phyloP scores from a whole-genome alignment of 1,140 invertebrate genomes.

The Atopsyche davidsoni region DNA sequence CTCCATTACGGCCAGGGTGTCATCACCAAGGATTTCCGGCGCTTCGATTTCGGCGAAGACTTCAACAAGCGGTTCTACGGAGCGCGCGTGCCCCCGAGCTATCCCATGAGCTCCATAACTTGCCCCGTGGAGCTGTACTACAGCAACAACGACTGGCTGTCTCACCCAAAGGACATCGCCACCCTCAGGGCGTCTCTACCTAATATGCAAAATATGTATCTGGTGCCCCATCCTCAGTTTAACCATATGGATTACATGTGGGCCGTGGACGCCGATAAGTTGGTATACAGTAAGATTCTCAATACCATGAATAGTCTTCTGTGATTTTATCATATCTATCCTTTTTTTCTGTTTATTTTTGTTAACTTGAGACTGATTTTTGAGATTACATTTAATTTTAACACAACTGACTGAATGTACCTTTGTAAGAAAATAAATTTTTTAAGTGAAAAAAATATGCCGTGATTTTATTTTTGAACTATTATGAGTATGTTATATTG shows the following conservation, averaged over 20 bases:
- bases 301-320: conserved; percentile 40
- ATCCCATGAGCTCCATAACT: conserved; percentile 51
- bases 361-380: no score
- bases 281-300: conserved; percentile 41
- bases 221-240: conserved; percentile 41
- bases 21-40: conserved; percentile 41
- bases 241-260: conserved; percentile 56
- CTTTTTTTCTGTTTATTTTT: no score
- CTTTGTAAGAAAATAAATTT: no score
- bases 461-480: no score
- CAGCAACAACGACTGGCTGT: conserved; percentile 57
- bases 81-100: conserved; percentile 52
- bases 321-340: no score
- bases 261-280: conserved; percentile 42
- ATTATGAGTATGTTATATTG: no score
- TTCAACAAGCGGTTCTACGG: conserved; percentile 43
- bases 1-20: conserved; percentile 62
- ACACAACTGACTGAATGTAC: no score
- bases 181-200: conserved; percentile 38
- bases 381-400: no score
- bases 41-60: conserved; percentile 43
- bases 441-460: no score
- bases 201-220: conserved; percentile 41
- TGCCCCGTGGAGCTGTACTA: conserved; percentile 60
- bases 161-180: conserved; percentile 46